A percentile compares a stretch with the other conserved stretches of the same genome.
Evolutionary conservation across 2,888 invertebrate genomes (phyloP).

Genomic region (Drosophila bunnanda): DNA sequence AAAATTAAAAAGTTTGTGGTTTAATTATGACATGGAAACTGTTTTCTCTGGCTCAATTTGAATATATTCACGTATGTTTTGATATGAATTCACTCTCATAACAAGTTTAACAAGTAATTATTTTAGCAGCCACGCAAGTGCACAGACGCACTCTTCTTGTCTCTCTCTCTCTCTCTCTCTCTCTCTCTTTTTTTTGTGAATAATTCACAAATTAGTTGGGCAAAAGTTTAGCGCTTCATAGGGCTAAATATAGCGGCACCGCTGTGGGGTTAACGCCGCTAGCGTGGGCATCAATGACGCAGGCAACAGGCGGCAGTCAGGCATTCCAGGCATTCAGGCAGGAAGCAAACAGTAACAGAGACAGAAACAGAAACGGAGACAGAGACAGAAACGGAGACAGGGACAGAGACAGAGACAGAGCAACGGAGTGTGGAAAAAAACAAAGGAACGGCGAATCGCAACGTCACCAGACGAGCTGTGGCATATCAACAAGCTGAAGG

Average conservation of each 20-base stretch:
- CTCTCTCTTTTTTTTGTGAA: not conserved
- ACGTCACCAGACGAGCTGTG: constrained; percentile 33
- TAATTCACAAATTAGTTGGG: constrained; percentile 36
- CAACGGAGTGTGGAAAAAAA: constrained; percentile 12
- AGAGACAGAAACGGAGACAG: constrained; percentile 2
- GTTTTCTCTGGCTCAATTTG: not conserved
- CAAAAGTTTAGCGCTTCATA: constrained; percentile 22
- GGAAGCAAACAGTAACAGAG: constrained; percentile 29
- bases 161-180: not conserved
- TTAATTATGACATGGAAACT: constrained; percentile 6
- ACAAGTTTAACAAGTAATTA: no score
- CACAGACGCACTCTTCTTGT: constrained; percentile 1
- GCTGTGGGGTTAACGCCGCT: constrained; percentile 33
- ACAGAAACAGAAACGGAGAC: not conserved
- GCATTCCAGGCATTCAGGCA: constrained; percentile 37
- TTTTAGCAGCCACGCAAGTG: constrained; percentile 29
- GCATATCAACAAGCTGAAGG: constrained; percentile 42
- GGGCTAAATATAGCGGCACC: constrained; percentile 22
- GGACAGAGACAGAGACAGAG: not conserved
- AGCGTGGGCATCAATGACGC: constrained; percentile 59
- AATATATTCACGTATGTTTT: not conserved
- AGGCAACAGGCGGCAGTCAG: constrained; percentile 40
- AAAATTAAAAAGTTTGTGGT: constrained; percentile 2
- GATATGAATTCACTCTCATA: no score
- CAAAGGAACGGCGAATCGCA: constrained; percentile 25